phyloP scores from a whole-genome alignment of 2,113 vertebrate genomes.

The Coturnix japonica region DNA sequence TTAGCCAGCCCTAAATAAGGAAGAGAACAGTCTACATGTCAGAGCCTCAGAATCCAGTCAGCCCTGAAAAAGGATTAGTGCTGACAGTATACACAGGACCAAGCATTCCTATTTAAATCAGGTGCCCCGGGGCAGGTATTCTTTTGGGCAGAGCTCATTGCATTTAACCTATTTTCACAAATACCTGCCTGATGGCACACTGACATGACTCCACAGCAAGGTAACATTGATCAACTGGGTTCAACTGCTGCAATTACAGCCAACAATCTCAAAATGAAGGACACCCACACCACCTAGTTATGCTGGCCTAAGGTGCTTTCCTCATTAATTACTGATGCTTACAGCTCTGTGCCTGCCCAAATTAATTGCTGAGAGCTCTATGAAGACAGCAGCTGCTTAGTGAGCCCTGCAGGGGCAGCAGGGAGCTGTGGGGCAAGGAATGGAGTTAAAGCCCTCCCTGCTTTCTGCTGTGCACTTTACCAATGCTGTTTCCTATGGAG shows the following conservation, averaged over 20 bases:
- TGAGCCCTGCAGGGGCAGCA: background rate
- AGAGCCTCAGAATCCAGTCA: conserved; percentile 19
- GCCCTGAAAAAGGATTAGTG: conserved; percentile 40
- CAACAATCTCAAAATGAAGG: conserved; percentile 6
- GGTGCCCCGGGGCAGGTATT: conserved; percentile 7
- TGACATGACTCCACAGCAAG: background rate
- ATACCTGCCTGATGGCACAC: background rate
- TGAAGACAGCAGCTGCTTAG: conserved; percentile 20
- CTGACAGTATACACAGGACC: background rate
- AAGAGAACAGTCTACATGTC: conserved; percentile 8
- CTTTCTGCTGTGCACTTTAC: fast-evolving
- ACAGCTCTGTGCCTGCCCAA: conserved; percentile 57
- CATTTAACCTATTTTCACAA: background rate
- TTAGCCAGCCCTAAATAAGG: conserved; percentile 60
- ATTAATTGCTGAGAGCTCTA: conserved; percentile 55
- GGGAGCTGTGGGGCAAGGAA: fast-evolving
- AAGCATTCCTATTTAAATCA: background rate
- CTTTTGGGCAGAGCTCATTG: background rate
- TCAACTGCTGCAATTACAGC: conserved; percentile 40
- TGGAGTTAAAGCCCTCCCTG: background rate
- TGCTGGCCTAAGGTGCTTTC: conserved; percentile 61
- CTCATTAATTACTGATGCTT: background rate
- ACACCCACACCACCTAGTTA: conserved; percentile 41
- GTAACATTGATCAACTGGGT: background rate
- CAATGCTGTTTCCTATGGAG: fast-evolving